Percentiles rank a stretch among this genome's conserved stretches.
phyloP scores from a whole-genome alignment of 1,140 invertebrate genomes.

The Heterodera schachtii region DNA sequence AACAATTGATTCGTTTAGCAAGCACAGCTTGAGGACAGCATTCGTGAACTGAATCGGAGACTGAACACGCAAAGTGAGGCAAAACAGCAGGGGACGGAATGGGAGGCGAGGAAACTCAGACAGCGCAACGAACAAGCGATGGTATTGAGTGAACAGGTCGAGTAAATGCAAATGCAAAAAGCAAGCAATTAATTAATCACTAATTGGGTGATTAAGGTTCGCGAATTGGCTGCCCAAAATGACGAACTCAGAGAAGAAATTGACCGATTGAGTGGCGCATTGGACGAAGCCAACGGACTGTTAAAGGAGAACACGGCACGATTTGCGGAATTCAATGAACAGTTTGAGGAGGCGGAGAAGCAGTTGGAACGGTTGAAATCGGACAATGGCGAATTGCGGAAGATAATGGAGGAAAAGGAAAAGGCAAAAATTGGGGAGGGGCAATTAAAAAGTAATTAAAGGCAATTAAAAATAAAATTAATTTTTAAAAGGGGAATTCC shows the following conservation, averaged over 20 bases:
- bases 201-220: constrained; percentile 20
- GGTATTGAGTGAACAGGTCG: constrained; percentile 51
- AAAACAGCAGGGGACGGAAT: constrained; percentile 39
- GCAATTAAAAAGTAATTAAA: too few relatives aligned
- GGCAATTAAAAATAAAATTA: too few relatives aligned
- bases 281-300: constrained; percentile 59
- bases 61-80: constrained; percentile 52
- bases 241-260: constrained; percentile 58
- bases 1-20: constrained; percentile 54
- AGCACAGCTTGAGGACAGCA: constrained; percentile 61
- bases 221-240: constrained; percentile 54
- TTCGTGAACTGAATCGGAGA: constrained; percentile 57
- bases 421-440: constrained; percentile 17
- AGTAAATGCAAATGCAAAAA: background rate
- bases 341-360: constrained; percentile 41
- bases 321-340: constrained; percentile 44
- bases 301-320: constrained; percentile 54
- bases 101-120: constrained; percentile 57
- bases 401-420: constrained; percentile 34
- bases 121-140: constrained; percentile 62
- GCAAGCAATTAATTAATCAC: too few relatives aligned
- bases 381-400: constrained; percentile 41
- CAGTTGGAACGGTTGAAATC: constrained; percentile 39
- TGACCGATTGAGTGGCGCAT: constrained; percentile 48
- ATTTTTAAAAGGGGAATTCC: too few relatives aligned